Evolutionary conservation across 2,888 invertebrate species (phyloP), one percentile per base, ranked within the genome.

Genomic region (Cyclophora albipunctata): DNA sequence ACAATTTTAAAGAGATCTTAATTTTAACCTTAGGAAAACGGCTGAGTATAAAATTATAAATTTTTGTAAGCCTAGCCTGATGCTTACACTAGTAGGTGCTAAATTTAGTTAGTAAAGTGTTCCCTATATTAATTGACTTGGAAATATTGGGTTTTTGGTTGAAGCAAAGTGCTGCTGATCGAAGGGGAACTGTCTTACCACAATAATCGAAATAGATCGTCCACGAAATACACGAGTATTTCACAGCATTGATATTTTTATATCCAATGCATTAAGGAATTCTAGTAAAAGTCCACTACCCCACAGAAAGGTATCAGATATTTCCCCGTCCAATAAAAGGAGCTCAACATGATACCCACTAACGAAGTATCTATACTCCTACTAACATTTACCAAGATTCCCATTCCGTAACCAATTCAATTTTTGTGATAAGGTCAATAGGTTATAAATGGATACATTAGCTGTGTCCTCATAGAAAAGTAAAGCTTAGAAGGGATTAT

Each of bases 81-180:
- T 73, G 85, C 84, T 87, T 87, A 87, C 84, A 78, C 74, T 86
- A 84, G 76, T 85, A 87, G 81, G 81, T 84, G 84, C 86, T 88
- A 81, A 85, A 59, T 77, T 83, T 84, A 84, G 79, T 91, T 37
- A 90, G 90, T 90, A 90, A 90, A 89, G 92, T 93, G 93, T 93
- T 93, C 93, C 93, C 93, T 93, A 93, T 91, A 92, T 90, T 93
- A 93, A 93, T 93, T 93, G 93, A 93, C 93, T 92, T 93, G 92
- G 92, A 93, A 91, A 91, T 91, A 91, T 92, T 91, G 87, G 84
- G 75, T 79, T 82, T 20, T 77, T 73, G 75, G 73, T 78, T 75
- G 46, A 62, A 68, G 55, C 57, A 69, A 69, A 55, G 68, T 78
- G 78, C 75, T 68, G 72, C 65, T 71, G 71, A 65, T 61, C 59